A percentile compares a stretch with the other conserved stretches of the same genome.
These are phyloP conservation scores for Tetranychus piercei DNA, from an alignment of 2,888 invertebrate genomes.

Conservation along the genomic window DNA sequence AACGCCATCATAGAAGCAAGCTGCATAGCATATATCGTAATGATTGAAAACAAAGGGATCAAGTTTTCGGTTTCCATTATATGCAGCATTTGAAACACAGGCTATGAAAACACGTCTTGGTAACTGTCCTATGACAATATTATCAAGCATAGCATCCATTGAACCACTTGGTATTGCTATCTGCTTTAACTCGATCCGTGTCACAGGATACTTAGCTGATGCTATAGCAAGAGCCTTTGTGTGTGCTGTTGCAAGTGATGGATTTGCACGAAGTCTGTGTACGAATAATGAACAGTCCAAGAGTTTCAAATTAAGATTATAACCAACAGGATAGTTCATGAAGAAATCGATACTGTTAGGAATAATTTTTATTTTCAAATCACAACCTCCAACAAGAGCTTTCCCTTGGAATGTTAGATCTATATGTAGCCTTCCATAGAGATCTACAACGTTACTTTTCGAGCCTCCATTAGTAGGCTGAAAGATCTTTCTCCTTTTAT, in stretches of 20 bases:
- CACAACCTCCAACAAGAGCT: constrained; percentile 18
- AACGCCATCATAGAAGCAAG: constrained; percentile 25
- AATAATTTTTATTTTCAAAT: constrained; percentile 17
- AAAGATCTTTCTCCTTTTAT: neutral
- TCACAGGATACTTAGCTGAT: constrained; percentile 26
- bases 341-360: no score
- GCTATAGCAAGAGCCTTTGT: constrained; percentile 23
- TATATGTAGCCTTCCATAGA: constrained; percentile 19
- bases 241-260: constrained; percentile 28
- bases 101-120: constrained; percentile 30
- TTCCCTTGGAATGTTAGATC: constrained; percentile 20
- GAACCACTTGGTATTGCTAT: constrained; percentile 27
- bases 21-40: constrained; percentile 24
- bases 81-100: constrained; percentile 27
- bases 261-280: constrained; percentile 24
- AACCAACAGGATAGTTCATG: no score
- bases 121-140: constrained; percentile 29
- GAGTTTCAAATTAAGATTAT: constrained; percentile 24
- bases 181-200: constrained; percentile 24
- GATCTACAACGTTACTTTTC: constrained; percentile 11
- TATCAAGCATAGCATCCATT: constrained; percentile 29
- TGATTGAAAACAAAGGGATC: constrained; percentile 28
- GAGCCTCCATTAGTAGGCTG: neutral
- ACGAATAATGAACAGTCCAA: constrained; percentile 25
- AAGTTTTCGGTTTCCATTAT: constrained; percentile 24